These are phyloP conservation scores for Sciurus vulgaris DNA, from an alignment of 2,797 vertebrate genomes.

Conservation along the genomic window DNA sequence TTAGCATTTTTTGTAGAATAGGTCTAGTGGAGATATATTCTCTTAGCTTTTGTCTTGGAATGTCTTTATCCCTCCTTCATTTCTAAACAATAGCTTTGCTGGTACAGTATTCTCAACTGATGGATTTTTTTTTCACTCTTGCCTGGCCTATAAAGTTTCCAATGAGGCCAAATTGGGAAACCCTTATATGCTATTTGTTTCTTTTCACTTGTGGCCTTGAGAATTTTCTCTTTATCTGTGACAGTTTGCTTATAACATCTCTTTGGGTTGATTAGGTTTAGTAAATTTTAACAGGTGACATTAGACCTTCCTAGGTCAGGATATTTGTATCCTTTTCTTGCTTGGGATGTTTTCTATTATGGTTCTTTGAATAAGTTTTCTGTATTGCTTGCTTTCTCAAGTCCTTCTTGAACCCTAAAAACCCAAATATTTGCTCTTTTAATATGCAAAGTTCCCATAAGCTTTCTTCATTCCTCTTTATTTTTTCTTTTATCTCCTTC, in stretches of 20 bases:
- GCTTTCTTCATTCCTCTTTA: neutral
- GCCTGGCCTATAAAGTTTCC: neutral
- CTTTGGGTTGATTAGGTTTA: neutral
- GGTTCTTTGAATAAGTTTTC: neutral
- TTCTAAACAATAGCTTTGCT: neutral
- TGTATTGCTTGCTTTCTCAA: neutral
- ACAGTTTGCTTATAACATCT: neutral
- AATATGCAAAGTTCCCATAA: neutral
- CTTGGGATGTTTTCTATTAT: neutral
- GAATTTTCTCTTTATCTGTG: neutral
- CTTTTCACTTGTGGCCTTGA: neutral
- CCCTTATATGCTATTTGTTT: neutral
- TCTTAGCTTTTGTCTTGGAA: neutral
- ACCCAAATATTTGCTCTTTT: too few species aligned
- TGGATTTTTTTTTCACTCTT: neutral
- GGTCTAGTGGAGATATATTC: neutral
- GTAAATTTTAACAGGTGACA: neutral
- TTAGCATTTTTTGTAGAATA: neutral
- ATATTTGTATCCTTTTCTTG: neutral
- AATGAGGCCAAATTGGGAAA: neutral
- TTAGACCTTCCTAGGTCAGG: neutral
- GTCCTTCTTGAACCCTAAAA: too few species aligned
- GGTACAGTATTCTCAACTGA: neutral
- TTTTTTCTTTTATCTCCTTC: neutral
- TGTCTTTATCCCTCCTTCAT: neutral